Base-by-base conservation (phyloP, 2,113 vertebrate genomes). In the Paratilapia polleni region DNA sequence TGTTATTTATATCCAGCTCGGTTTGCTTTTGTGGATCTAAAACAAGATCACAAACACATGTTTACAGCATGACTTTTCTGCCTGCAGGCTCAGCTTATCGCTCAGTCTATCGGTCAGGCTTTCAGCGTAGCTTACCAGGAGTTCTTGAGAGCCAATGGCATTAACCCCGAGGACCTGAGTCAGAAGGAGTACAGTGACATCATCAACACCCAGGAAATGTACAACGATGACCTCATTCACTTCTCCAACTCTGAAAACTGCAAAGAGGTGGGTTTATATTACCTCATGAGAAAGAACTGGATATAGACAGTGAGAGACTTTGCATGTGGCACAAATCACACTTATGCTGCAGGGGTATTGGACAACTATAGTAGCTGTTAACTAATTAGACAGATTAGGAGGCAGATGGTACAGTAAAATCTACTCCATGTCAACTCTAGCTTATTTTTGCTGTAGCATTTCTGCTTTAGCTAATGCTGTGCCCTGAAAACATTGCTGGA, bases 151-250 rank as follows among this genome's bases (percentile, higher is more conserved):
- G 98, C 98, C 91, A 99, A 99, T 0, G 98, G 98, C 91, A 99
- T 99, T 81, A 99, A 99, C 92, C 98, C 98, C 0, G 98, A 99
- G 89, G 98, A 99, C 93, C 97, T 99, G 91, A 99, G 98, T 94
- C 98, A 99, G 95, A 99, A 99, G 82, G 98, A 99, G 83, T 99
- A 99, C 95, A 99, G 98, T 10, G 98, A 99, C 94, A 97, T 99
- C 95, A 98, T 99, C 95, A 99, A 97, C 89, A 99, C 98, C 58
- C 98, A 99, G 90, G 98, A 99, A 93, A 99, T 99, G 98, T 99
- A 99, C 95, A 99, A 99, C 2, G 98, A 99, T 7, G 98, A 99
- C 91, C 98, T 99, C 84, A 97, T 99, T 94, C 98, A 99, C 94
- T 99, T 99, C 93, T 99, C 98, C 82, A 99, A 99, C 95, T 99